Evolutionary conservation across 1,140 invertebrate species (phyloP), one percentile per base, ranked within the genome.

Genomic region (Dendrolimus punctatus): DNA sequence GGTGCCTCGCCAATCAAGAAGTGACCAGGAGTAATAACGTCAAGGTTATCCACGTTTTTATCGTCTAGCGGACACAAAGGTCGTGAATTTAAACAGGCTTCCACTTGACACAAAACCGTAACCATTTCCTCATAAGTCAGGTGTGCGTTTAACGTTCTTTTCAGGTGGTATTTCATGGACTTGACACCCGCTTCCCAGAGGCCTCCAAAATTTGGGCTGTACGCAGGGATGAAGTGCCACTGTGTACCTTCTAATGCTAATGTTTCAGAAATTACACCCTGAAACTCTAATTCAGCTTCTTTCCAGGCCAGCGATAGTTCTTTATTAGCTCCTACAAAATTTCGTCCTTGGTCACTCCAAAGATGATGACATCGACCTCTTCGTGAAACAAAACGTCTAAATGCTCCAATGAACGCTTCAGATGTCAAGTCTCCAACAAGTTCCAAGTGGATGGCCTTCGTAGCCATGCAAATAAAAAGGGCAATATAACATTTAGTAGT

Each of bases 301-400:
- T 46, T 40, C 53, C 53, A n/a, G 46, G 49, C 8, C 54, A 7
- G 6, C n/a, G 8, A 5, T 6, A 64, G 44, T 9, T 64, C 57
- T n/a, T 57, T 60, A 41, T 54, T 48, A 9, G 57, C 48, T 3
- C 51, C 61, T 4, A 64, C 55, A 45, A 64, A 60, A 40, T 60
- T 64, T n/a, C 36, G 40, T 5, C 57, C 62, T 5, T 64, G 45
- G 36, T 60, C 62, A 23, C 62, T 64, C 62, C 57, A 64, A 8
- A 64, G 23, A 39, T 64, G 47, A 8, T n/a, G 10, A 46, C 62
- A 60, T 40, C 51, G 49, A 4, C 54, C 57, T 49, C 61, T 53
- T 42, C 62, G 40, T 2, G 55, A 38, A 5, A 60, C 55, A 45
- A 64, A 64, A 8, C 62, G 39, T 53, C 45, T 53, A 44, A 64